Evolutionary conservation across 2,113 vertebrate genomes (phyloP).

Genomic region (Oncorhynchus clarkii): DNA sequence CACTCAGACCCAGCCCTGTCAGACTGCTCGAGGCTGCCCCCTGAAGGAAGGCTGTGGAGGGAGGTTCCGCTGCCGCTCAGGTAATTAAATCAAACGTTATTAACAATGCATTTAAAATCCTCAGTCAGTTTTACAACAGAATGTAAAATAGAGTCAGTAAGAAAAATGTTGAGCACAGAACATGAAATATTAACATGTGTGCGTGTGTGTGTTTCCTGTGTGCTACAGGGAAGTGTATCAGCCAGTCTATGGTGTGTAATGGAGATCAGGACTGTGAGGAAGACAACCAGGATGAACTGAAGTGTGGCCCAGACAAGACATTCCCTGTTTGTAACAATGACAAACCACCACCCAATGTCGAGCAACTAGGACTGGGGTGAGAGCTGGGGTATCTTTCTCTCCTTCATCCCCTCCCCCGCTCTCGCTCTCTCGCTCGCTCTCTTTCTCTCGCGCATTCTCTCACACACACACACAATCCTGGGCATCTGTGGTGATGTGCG

Average conservation of each 20-base stretch:
- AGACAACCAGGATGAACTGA: slow-evolving; percentile 79
- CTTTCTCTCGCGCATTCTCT: background rate
- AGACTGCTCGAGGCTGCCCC: slow-evolving; percentile 79
- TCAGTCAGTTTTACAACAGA: background rate
- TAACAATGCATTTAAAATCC: background rate
- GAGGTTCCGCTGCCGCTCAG: slow-evolving; percentile 86
- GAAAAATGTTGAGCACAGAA: background rate
- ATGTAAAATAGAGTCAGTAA: background rate
- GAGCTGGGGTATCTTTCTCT: background rate
- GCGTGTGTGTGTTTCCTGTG: background rate
- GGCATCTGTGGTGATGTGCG: background rate
- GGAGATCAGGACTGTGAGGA: slow-evolving; percentile 88
- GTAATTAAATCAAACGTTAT: slow-evolving; percentile 56
- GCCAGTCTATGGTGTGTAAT: slow-evolving; percentile 81
- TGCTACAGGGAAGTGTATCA: slow-evolving; percentile 81
- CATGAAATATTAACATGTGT: background rate
- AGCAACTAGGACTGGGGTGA: slow-evolving; percentile 81
- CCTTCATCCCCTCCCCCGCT: background rate
- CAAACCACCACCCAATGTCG: slow-evolving; percentile 75
- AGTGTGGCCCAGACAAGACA: slow-evolving; percentile 29
- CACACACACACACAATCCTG: background rate
- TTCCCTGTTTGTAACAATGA: slow-evolving; percentile 59
- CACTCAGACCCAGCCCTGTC: slow-evolving; percentile 73
- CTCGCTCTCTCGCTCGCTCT: background rate
- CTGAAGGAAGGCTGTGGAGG: slow-evolving; percentile 82